phyloP scores from a whole-genome alignment of 2,797 vertebrate species.

The Percopsis omiscomaycus region DNA sequence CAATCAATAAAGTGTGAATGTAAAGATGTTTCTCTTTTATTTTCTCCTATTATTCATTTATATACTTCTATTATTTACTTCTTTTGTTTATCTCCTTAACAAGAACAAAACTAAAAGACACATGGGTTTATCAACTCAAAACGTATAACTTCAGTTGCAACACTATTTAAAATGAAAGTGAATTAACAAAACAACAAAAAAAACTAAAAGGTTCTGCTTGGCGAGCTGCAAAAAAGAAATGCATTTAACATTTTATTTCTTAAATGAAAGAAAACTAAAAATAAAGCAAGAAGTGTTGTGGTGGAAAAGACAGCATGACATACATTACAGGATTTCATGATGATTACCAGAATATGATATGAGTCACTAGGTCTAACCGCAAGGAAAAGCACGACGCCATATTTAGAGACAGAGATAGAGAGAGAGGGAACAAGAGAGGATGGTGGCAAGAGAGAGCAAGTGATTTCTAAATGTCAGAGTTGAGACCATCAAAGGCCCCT shows the following conservation, averaged over 20 bases:
- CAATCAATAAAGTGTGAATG: too few relatives aligned
- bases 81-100: too few relatives aligned
- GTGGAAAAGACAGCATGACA: slow-evolving; percentile 60
- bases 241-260: background rate
- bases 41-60: too few relatives aligned
- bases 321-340: slow-evolving; percentile 59
- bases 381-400: slow-evolving; percentile 56
- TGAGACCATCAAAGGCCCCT: slow-evolving; percentile 64
- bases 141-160: too few relatives aligned
- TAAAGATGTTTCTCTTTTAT: too few relatives aligned
- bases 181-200: too few relatives aligned
- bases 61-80: too few relatives aligned
- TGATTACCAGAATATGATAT: slow-evolving; percentile 68
- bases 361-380: slow-evolving; percentile 68
- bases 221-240: background rate
- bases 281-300: slow-evolving; percentile 39
- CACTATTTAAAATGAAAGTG: too few relatives aligned
- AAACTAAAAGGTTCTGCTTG: too few relatives aligned
- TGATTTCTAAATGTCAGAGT: slow-evolving; percentile 74
- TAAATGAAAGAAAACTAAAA: background rate
- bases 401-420: slow-evolving; percentile 47
- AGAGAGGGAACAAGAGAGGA: slow-evolving; percentile 36
- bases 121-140: too few relatives aligned
- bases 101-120: too few relatives aligned
- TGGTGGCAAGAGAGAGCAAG: slow-evolving; percentile 54